phyloP scores from a whole-genome alignment of 2,888 invertebrate species.

The Nymphalis polychloros region DNA sequence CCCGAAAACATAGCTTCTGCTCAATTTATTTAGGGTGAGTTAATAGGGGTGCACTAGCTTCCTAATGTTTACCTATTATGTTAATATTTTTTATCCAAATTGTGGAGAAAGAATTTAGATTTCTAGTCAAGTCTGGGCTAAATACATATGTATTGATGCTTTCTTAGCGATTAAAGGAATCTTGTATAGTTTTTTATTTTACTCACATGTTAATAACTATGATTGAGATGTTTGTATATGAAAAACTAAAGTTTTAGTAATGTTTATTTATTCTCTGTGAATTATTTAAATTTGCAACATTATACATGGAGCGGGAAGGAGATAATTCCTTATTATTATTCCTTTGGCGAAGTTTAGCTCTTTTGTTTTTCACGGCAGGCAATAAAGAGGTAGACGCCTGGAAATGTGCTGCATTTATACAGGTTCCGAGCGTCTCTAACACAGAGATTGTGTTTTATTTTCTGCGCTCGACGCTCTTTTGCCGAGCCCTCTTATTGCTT shows the following conservation, averaged over 20 bases:
- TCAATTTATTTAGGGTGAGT: conserved; percentile 32
- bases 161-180: no score
- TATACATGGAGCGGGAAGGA: conserved; percentile 46
- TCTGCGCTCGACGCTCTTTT: conserved; percentile 68
- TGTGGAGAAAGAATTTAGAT: background rate
- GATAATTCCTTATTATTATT: conserved; percentile 75
- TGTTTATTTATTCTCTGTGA: background rate
- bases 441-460: conserved; percentile 65
- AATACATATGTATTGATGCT: no score
- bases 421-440: conserved; percentile 58
- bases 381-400: conserved; percentile 75
- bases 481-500: conserved; percentile 69
- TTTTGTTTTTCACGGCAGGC: conserved; percentile 72
- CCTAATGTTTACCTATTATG: conserved; percentile 14
- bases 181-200: no score
- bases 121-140: no score
- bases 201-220: no score
- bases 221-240: no score
- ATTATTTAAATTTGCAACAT: conserved; percentile 20
- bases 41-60: conserved; percentile 22
- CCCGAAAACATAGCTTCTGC: conserved; percentile 20
- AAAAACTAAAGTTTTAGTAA: no score
- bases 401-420: conserved; percentile 76
- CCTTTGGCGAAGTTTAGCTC: conserved; percentile 63
- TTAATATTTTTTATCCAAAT: conserved; percentile 3